Evolutionary conservation across 2,797 vertebrate species (phyloP), one percentile per base, ranked within the genome.

Genomic region (Lepidocolaptes lacrymiger): DNA sequence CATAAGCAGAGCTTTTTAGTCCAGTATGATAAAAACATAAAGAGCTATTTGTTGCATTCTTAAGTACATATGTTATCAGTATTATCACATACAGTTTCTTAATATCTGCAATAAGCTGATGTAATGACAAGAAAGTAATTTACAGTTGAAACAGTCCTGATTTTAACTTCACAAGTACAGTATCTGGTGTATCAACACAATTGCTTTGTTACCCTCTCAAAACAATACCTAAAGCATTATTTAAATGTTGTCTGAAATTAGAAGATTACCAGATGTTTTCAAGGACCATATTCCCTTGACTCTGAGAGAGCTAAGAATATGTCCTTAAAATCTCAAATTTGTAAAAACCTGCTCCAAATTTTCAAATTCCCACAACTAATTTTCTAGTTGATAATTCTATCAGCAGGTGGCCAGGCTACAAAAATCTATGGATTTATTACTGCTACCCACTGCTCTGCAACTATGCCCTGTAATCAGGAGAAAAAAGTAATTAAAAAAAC

Each of bases 381-480:
- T 95, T 93, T 85, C 30, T 89, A 91, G 63, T 23, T 88, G 30
- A 72, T 80, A 96, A 77, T 93, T 92, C 37, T 64, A 80, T 28
- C 69, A 49, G 91, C 86, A 89, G 92, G 87, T 3, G 1, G 37
- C 11, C 41, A 64, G 59, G 49, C 81, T 74, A 88, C 37, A 80
- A 61, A 89, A 85, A 80, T 51, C 73, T 88, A 77, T 85, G 55
- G 85, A 96, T 86, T 85, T 95, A 89, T 56, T 73, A 75, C 46
- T 89, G 64, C 54, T 78, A 88, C 84, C 49, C 71, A 89, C 84
- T 68, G 81, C 46, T 94, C 79, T 84, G 64, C 28, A 91, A 77
- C 44, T 72, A 77, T 1, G 7, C n/a, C 54, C 51, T 68, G 9
- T n/a, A 91, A 91, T 68, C 61, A 91, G 78, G 58, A 59, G 36